Conservation (phyloP, 2,113 vertebrate species). For the Noctilio leporinus region DNA sequence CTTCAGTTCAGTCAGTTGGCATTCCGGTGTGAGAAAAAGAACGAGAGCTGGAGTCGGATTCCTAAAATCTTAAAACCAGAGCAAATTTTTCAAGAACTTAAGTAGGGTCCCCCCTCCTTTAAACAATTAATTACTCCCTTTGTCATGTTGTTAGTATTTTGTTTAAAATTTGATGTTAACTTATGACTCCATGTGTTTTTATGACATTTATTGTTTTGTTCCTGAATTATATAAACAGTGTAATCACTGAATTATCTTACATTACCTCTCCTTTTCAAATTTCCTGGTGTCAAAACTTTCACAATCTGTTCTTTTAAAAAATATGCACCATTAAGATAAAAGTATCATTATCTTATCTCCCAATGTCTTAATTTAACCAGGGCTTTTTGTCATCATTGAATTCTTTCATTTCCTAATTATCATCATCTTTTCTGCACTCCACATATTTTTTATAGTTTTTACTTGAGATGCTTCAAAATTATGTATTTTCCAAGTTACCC, state of each 20-base stretch:
- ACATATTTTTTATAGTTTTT: not conserved
- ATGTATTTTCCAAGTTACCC: not conserved
- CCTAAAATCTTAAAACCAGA: conserved; percentile 32
- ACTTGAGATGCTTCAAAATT: not conserved
- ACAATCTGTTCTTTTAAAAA: not conserved
- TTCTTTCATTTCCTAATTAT: not conserved
- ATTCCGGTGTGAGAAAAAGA: conserved; percentile 23
- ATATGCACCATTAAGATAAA: not conserved
- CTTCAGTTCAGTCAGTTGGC: not conserved
- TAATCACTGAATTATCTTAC: not conserved
- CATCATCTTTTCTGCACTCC: not conserved
- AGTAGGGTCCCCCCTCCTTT: not conserved
- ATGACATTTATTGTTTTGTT: not conserved
- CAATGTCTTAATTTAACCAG: not conserved
- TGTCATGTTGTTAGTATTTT: conserved; percentile 8
- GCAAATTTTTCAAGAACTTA: conserved; percentile 11
- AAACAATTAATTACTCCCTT: not conserved
- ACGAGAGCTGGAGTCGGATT: not conserved
- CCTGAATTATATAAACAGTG: conserved; percentile 14
- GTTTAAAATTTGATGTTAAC: not conserved
- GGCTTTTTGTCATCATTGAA: not conserved
- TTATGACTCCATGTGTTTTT: not conserved
- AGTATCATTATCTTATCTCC: not conserved
- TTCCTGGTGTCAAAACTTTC: not conserved
- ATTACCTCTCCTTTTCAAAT: conserved; percentile 19